phyloP scores from a whole-genome alignment of 2,797 vertebrate genomes.

The Lepilemur ruficaudatus region DNA sequence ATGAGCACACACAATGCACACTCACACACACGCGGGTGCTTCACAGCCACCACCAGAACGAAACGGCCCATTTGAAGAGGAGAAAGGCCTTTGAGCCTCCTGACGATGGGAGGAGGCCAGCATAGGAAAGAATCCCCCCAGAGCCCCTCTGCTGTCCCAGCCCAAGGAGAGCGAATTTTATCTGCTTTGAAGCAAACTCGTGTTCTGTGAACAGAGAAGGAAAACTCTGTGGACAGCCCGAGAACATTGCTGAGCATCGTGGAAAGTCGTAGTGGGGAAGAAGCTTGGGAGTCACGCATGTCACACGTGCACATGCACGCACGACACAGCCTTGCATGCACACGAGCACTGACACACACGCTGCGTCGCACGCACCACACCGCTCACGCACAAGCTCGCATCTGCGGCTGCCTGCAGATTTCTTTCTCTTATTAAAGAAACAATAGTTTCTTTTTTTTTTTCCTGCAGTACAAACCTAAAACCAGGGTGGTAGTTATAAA shows the following conservation, averaged over 20 bases:
- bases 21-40: background rate
- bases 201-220: background rate
- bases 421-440: slow-evolving; percentile 22
- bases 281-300: background rate
- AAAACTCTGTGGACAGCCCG: background rate
- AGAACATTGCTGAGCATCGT: background rate
- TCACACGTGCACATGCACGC: background rate
- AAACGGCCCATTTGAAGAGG: background rate
- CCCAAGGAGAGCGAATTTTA: background rate
- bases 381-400: background rate
- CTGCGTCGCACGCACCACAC: background rate
- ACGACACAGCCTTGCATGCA: background rate
- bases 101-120: background rate
- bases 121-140: background rate
- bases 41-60: background rate
- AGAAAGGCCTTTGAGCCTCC: background rate
- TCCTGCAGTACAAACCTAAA: background rate
- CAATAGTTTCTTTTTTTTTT: background rate
- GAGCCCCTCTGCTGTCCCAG: background rate
- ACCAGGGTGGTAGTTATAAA: background rate
- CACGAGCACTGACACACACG: background rate
- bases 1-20: background rate
- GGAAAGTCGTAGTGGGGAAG: background rate
- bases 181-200: background rate
- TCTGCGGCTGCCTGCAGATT: background rate